These are phyloP conservation scores for Andrena camellia DNA, from an alignment of 2,888 invertebrate genomes.

Conservation along the genomic window DNA sequence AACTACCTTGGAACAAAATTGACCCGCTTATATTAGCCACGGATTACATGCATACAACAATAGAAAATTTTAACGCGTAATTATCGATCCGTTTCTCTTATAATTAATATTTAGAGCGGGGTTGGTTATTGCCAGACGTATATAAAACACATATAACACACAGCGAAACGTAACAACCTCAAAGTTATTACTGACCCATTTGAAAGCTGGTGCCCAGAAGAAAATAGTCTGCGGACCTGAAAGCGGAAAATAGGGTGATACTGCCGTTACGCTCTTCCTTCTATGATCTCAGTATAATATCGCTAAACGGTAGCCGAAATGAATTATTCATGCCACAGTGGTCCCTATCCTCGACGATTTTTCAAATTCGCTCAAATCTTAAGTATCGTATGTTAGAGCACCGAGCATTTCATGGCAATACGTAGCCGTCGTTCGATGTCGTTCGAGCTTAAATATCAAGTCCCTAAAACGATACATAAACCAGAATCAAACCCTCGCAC, in stretches of 20 bases:
- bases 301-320: background rate
- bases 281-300: background rate
- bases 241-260: slow-evolving; percentile 59
- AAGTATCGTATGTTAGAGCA: no score
- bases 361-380: background rate
- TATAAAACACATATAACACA: slow-evolving; percentile 9
- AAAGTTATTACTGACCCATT: slow-evolving; percentile 93
- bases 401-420: background rate
- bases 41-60: background rate
- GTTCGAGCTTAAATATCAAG: slow-evolving; percentile 11
- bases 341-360: background rate
- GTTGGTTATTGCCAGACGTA: background rate
- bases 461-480: background rate
- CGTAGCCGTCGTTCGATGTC: background rate
- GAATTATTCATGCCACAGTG: background rate
- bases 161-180: slow-evolving; percentile 19
- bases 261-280: slow-evolving; percentile 31
- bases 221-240: slow-evolving; percentile 98
- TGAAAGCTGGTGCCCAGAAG: slow-evolving; percentile 99
- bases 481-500: background rate
- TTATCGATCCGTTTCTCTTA: background rate
- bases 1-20: slow-evolving; percentile 36
- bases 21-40: background rate
- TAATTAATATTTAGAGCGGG: background rate
- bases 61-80: background rate